Evolutionary conservation across 2,888 invertebrate genomes (phyloP).

Genomic region (Amphipoea oculea): DNA sequence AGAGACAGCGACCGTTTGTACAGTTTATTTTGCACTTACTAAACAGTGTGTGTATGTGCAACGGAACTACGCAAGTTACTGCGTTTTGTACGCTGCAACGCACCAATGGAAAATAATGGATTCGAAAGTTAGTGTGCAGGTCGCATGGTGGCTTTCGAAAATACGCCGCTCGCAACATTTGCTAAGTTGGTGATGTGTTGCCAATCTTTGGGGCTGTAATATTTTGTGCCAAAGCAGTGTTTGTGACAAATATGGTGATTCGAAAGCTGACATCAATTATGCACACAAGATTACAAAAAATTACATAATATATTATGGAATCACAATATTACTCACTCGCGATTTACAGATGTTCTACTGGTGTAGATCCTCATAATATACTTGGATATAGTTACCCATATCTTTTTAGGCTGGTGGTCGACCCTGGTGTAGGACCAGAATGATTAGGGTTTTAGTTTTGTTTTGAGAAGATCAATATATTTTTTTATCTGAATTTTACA

Average conservation of each 20-base stretch:
- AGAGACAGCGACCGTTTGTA: not conserved
- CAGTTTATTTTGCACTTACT: not conserved
- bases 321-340: slow-evolving; percentile 58
- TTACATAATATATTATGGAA: slow-evolving; percentile 32
- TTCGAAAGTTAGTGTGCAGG: not conserved
- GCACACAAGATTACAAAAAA: slow-evolving; percentile 33
- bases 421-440: slow-evolving; percentile 47
- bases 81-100: not conserved
- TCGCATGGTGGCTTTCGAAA: not conserved
- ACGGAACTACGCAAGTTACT: not conserved
- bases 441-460: slow-evolving; percentile 7
- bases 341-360: slow-evolving; percentile 36
- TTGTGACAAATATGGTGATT: slow-evolving; percentile 55
- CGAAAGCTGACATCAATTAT: slow-evolving; percentile 43
- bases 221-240: slow-evolving; percentile 41
- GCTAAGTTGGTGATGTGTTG: not conserved
- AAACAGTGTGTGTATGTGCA: not conserved
- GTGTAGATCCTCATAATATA: slow-evolving; percentile 49
- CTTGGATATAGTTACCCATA: slow-evolving; percentile 51
- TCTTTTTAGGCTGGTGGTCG: slow-evolving; percentile 55
- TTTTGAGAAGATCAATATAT: not conserved
- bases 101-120: not conserved
- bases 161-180: not conserved
- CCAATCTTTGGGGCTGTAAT: not conserved
- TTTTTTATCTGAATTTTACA: not conserved